These are phyloP conservation scores for Chaetodon auriga DNA, from an alignment of 2,113 vertebrate genomes.

Conservation along the genomic window DNA sequence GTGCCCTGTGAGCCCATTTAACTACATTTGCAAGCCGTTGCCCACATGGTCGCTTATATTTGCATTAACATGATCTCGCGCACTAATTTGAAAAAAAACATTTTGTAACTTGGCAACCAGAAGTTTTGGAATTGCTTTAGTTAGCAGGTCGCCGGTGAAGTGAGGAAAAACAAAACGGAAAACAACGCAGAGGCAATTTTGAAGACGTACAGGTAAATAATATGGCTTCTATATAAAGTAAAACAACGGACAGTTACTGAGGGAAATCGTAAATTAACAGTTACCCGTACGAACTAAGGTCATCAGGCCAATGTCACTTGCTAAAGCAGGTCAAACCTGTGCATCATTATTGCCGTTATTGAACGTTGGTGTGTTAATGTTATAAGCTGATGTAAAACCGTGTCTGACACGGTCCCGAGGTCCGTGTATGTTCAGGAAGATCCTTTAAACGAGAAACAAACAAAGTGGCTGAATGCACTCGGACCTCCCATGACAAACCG, in stretches of 20 bases:
- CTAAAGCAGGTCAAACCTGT: not conserved
- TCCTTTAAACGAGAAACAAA: too few relatives aligned
- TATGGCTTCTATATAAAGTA: not conserved
- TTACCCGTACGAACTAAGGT: not conserved
- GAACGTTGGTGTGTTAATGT: too few relatives aligned
- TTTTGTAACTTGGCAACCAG: conserved; percentile 46
- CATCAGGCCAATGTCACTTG: not conserved
- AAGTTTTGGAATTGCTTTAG: not conserved
- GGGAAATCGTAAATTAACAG: too few relatives aligned
- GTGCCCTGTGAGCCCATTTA: too few relatives aligned
- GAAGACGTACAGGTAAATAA: conserved; percentile 48
- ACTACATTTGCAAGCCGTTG: too few relatives aligned
- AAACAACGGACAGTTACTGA: rapidly evolving
- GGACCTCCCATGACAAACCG: not conserved
- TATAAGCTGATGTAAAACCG: too few relatives aligned
- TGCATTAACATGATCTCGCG: too few relatives aligned
- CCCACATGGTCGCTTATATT: too few relatives aligned
- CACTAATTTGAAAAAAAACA: conserved; percentile 17
- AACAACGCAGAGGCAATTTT: conserved; percentile 13
- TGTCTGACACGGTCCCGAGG: too few relatives aligned
- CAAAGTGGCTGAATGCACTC: not conserved
- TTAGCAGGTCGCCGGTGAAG: not conserved
- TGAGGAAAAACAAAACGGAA: conserved; percentile 17
- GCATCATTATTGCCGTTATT: not conserved
- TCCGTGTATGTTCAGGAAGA: too few relatives aligned